Conservation (phyloP, 1,140 invertebrate species). For the Thaumatotibia leucotreta region DNA sequence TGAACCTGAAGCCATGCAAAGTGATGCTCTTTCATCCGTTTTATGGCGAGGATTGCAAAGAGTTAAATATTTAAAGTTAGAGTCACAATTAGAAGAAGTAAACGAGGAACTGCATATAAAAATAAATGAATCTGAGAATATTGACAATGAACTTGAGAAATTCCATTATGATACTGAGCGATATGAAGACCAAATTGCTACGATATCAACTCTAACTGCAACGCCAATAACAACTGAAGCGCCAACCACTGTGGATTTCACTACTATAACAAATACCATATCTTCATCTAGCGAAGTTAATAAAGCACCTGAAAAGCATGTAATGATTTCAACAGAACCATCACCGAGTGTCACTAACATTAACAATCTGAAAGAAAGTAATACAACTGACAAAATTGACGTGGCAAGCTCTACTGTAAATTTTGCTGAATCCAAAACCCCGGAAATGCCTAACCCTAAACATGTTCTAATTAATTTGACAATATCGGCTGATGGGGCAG, state of each 20-base stretch:
- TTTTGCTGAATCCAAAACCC: constrained; percentile 45
- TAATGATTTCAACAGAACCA: constrained; percentile 31
- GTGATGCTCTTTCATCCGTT: constrained; percentile 65
- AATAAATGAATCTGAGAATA: constrained; percentile 43
- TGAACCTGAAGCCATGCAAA: constrained; percentile 64
- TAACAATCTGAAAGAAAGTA: constrained; percentile 25
- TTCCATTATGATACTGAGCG: constrained; percentile 49
- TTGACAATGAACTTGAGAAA: constrained; percentile 41
- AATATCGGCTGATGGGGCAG: constrained; percentile 81
- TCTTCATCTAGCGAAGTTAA: constrained; percentile 32
- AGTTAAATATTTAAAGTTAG: constrained; percentile 58
- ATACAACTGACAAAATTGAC: constrained; percentile 21
- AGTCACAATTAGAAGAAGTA: constrained; percentile 49
- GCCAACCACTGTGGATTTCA: constrained; percentile 21
- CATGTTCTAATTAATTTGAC: constrained; percentile 85
- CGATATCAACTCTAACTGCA: constrained; percentile 22
- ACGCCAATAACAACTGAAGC: constrained; percentile 18
- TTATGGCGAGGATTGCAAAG: constrained; percentile 63
- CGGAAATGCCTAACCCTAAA: constrained; percentile 67
- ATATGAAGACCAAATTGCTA: constrained; percentile 8
- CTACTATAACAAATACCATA: constrained; percentile 24
- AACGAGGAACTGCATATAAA: constrained; percentile 58
- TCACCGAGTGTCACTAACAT: constrained; percentile 47
- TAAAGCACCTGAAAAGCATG: constrained; percentile 36
- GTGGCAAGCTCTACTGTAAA: constrained; percentile 41